These are phyloP conservation scores for Artibeus lituratus DNA, from an alignment of 2,797 vertebrate genomes.

Conservation along the genomic window DNA sequence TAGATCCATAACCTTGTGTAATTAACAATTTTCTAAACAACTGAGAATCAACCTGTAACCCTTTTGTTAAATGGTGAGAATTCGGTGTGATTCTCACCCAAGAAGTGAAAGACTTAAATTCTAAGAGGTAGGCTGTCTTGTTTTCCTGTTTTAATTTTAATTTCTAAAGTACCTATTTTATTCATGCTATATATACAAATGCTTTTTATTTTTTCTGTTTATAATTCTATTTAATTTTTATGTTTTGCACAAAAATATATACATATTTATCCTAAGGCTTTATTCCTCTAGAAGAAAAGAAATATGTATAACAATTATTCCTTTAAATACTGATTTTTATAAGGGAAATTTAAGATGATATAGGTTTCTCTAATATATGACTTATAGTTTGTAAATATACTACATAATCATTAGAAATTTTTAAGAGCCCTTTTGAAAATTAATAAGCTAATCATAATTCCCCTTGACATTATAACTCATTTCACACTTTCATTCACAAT, in stretches of 20 bases:
- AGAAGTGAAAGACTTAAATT: not conserved
- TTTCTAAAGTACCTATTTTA: not conserved
- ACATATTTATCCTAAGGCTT: not conserved
- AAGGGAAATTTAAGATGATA: not conserved
- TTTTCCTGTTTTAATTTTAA: constrained; percentile 15
- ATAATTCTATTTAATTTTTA: not conserved
- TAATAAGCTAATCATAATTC: not conserved
- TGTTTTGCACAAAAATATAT: not conserved
- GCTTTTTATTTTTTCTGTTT: not conserved
- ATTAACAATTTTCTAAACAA: constrained; percentile 57
- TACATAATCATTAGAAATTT: not conserved
- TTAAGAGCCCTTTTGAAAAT: not conserved
- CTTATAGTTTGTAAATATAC: not conserved
- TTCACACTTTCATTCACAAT: not conserved
- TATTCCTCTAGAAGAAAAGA: not conserved
- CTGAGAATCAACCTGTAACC: constrained; percentile 29
- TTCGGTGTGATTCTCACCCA: constrained; percentile 30
- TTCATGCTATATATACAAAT: not conserved
- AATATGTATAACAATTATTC: not conserved
- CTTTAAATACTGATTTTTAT: not conserved
- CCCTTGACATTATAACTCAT: not conserved
- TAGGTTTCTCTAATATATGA: not conserved
- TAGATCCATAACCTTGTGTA: constrained; percentile 43
- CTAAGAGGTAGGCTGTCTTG: not conserved
- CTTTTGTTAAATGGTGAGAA: constrained; percentile 34